These are phyloP conservation scores for Sebastes jordani DNA, from an alignment of 2,797 vertebrate genomes.

Conservation along the genomic window DNA sequence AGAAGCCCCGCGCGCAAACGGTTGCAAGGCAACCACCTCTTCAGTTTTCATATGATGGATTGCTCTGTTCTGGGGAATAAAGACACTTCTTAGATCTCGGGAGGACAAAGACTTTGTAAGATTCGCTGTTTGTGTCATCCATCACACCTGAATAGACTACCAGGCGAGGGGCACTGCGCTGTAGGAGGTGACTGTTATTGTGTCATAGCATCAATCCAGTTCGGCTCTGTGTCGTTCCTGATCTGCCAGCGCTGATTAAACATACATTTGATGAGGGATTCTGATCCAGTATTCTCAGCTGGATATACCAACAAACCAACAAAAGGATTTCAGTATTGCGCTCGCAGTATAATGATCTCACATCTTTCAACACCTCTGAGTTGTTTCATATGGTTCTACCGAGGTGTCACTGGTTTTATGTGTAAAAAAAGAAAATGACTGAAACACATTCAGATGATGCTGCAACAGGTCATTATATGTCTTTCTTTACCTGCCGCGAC, in stretches of 20 bases:
- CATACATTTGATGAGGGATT: conserved; percentile 40
- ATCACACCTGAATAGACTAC: conserved; percentile 48
- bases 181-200: conserved; percentile 38
- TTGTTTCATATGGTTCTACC: conserved; percentile 4
- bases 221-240: conserved; percentile 10
- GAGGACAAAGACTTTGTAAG: conserved; percentile 34
- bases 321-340: neutral
- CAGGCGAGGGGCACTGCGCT: neutral
- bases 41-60: conserved; percentile 56
- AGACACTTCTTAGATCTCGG: conserved; percentile 58
- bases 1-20: conserved; percentile 31
- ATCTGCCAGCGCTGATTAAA: conserved; percentile 50
- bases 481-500: neutral
- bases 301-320: conserved; percentile 20
- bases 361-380: conserved; percentile 2
- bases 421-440: neutral
- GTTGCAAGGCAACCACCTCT: conserved; percentile 59
- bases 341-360: neutral
- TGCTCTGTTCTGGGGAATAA: conserved; percentile 44
- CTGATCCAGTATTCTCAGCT: conserved; percentile 13
- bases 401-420: neutral
- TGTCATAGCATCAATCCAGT: conserved; percentile 37
- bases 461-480: neutral
- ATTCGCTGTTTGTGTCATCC: conserved; percentile 49
- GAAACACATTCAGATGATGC: neutral